Conservation (phyloP, 2,888 invertebrate species). For the Bellardia pandia region DNA sequence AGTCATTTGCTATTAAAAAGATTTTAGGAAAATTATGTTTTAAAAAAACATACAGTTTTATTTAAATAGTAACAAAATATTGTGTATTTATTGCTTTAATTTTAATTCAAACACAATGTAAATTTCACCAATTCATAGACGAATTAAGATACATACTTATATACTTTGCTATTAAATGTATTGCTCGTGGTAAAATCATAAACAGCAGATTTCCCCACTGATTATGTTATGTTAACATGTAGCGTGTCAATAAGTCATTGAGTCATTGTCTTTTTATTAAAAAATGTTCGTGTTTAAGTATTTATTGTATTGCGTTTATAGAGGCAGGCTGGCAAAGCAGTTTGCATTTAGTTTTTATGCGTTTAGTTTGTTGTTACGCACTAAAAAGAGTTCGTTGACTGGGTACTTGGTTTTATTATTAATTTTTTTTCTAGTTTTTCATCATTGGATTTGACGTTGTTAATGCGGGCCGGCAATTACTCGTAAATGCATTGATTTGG, state of each 20-base stretch:
- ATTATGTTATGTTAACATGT: background rate
- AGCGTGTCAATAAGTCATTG: background rate
- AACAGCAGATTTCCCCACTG: too few relatives aligned
- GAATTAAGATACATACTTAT: too few relatives aligned
- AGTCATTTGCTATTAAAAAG: background rate
- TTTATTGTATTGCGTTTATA: constrained; percentile 42
- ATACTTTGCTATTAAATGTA: too few relatives aligned
- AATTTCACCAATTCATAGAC: too few relatives aligned
- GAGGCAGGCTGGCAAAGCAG: constrained; percentile 44
- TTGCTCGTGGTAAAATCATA: too few relatives aligned
- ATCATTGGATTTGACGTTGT: constrained; percentile 44
- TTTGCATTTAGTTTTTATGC: constrained; percentile 54
- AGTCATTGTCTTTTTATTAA: background rate
- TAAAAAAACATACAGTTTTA: too few relatives aligned
- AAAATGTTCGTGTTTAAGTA: background rate
- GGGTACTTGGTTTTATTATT: constrained; percentile 31
- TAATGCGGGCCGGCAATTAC: constrained; percentile 24
- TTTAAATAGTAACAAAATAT: too few relatives aligned
- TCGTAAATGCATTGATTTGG: constrained; percentile 62
- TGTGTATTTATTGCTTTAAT: too few relatives aligned
- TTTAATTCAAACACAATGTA: too few relatives aligned
- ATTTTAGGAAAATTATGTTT: background rate
- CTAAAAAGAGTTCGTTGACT: constrained; percentile 69
- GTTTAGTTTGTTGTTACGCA: constrained; percentile 61
- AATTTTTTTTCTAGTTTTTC: constrained; percentile 31